Evolutionary conservation across 2,888 invertebrate species (phyloP), one percentile per base, ranked within the genome.

Genomic region (Napeogenes inachia): DNA sequence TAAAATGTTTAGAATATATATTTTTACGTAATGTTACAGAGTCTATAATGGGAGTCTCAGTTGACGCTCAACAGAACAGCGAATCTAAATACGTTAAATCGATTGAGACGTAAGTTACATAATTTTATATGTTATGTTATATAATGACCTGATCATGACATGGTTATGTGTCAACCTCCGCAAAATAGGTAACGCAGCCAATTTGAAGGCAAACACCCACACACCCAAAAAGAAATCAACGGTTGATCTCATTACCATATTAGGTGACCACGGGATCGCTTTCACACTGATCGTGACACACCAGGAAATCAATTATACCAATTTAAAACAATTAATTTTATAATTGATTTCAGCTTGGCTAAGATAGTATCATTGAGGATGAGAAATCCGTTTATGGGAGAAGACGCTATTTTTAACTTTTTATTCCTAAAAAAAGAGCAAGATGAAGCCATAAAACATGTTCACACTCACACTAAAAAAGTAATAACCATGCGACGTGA

Each of bases 21-120:
- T 21, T 21, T 21, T 21, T 21, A 21, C 1, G 21, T 21, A 1
- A 21, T 21, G 45, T 83, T 90, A 60, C 86, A 95, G 97, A 97
- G 86, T 94, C 96, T 5, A 95, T 97, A 12, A 97, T 97, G 97
- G 97, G 97, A 0, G 92, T 93, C 10, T 91, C 92, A 38, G 86
- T 96, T 0, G 90, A 95, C 75, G 95, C 96, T 0, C 96, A 97
- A 79, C 85, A 86, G 5, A 87, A 94, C 74, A 87, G 88, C 6
- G 91, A 94, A 68, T 94, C 94, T 0, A 92, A 93, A 68, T 97
- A 96, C 76, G 95, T 96, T 0, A 86, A 91, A 72, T 93, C 94
- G n/a, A 94, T 96, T 42, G 93, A 93, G 81, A 91, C 91, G 94
- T 94, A 87, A 92, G 93, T 90, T 70, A n/a, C 21, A 2, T 30